Percentiles rank a stretch among this genome's conserved stretches.
These are phyloP conservation scores for Drosophila sp. DNA, from an alignment of 1,140 invertebrate genomes.

Conservation along the genomic window DNA sequence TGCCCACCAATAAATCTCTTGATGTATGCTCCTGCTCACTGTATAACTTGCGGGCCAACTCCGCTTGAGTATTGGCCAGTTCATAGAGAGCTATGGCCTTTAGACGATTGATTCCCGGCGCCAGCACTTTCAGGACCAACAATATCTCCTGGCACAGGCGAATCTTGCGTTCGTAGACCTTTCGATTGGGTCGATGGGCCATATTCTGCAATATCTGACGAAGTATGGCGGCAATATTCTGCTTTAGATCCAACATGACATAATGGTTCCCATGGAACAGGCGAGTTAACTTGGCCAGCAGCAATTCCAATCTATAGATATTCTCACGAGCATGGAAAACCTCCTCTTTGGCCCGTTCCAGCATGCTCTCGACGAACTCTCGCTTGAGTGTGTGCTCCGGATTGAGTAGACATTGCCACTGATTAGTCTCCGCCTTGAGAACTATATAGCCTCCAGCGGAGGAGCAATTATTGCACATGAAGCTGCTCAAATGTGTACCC, in stretches of 20 bases:
- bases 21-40: conserved; percentile 53
- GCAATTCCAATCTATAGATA: conserved; percentile 84
- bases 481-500: conserved; percentile 87
- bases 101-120: conserved; percentile 89
- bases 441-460: conserved; percentile 54
- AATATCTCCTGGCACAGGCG: conserved; percentile 87
- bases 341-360: conserved; percentile 83
- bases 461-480: conserved; percentile 85
- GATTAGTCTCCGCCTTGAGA: conserved; percentile 32
- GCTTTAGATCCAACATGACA: conserved; percentile 87
- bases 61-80: conserved; percentile 87
- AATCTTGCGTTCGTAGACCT: conserved; percentile 86
- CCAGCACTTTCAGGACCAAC: conserved; percentile 86
- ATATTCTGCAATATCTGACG: conserved; percentile 84
- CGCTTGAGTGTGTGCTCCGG: conserved; percentile 53
- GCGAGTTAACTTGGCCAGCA: conserved; percentile 85
- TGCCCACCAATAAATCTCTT: conserved; percentile 47
- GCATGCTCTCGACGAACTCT: conserved; percentile 61
- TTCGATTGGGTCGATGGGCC: conserved; percentile 84
- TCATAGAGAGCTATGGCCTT: conserved; percentile 90
- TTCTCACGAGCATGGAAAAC: conserved; percentile 81
- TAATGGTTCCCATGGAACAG: conserved; percentile 87
- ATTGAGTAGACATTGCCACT: conserved; percentile 67
- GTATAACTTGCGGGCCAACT: conserved; percentile 84
- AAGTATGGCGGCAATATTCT: conserved; percentile 86